Evolutionary conservation across 2,113 vertebrate species (phyloP).

Genomic region (Psettodes erumei): DNA sequence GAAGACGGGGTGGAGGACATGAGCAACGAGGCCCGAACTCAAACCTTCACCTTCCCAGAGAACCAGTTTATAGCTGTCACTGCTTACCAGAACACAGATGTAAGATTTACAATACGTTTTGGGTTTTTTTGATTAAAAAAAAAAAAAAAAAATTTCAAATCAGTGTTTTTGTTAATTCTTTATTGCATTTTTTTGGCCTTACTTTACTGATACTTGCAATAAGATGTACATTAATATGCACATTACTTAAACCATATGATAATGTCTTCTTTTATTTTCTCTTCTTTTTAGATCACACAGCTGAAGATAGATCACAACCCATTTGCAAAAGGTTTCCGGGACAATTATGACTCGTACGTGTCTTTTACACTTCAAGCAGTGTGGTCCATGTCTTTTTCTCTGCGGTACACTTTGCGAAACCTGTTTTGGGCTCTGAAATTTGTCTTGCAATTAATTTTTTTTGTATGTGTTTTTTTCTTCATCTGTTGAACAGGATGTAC

Average conservation of each 20-base stretch:
- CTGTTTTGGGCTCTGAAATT: background rate
- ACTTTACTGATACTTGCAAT: accelerated
- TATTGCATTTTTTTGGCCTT: background rate
- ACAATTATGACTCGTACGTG: constrained; percentile 99
- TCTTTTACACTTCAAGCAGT: background rate
- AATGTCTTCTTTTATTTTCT: background rate
- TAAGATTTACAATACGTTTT: constrained; percentile 75
- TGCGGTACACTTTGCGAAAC: background rate
- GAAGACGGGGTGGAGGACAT: constrained; percentile 98
- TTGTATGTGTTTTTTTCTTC: background rate
- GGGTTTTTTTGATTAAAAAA: background rate
- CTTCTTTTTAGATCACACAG: constrained; percentile 91
- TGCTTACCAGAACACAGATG: constrained; percentile 98
- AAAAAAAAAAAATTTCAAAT: background rate
- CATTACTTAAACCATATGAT: background rate
- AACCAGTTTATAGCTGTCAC: constrained; percentile 98
- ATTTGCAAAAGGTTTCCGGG: constrained; percentile 98
- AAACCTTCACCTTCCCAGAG: constrained; percentile 97
- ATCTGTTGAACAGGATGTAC: constrained; percentile 93
- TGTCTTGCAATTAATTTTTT: background rate
- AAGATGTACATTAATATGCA: background rate
- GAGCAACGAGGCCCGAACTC: constrained; percentile 93
- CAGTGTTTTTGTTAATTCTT: background rate
- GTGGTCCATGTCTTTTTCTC: background rate
- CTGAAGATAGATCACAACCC: constrained; percentile 99